These are phyloP conservation scores for Hycleus cichorii DNA, from an alignment of 1,140 invertebrate genomes.

Conservation along the genomic window DNA sequence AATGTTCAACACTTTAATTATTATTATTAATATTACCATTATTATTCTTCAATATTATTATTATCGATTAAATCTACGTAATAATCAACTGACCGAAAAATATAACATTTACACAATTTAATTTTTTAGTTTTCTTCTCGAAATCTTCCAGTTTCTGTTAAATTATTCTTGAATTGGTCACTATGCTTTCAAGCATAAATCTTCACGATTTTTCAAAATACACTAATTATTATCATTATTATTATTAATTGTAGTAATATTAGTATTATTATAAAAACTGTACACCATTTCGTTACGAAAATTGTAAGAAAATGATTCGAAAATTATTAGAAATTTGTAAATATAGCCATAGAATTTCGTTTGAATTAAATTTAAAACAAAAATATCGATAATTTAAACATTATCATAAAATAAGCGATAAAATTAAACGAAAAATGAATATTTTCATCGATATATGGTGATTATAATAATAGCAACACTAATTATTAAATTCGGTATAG, in stretches of 20 bases:
- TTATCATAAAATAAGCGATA: background rate
- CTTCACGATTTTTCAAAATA: slow-evolving; percentile 2
- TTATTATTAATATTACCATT: background rate
- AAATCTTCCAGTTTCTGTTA: background rate
- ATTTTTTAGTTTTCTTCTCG: slow-evolving; percentile 9
- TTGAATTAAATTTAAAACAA: background rate
- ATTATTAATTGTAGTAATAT: slow-evolving; percentile 25
- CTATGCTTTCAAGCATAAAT: slow-evolving; percentile 26
- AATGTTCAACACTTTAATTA: slow-evolving; percentile 31
- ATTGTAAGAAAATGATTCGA: slow-evolving; percentile 8
- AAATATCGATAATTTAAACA: too few relatives aligned
- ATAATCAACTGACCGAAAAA: slow-evolving; percentile 38
- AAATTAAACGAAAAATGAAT: background rate
- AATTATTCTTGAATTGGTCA: slow-evolving; percentile 30
- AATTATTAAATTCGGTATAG: slow-evolving; percentile 4
- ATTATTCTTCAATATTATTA: slow-evolving; percentile 31
- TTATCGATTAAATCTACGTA: slow-evolving; percentile 29
- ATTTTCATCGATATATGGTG: slow-evolving; percentile 32
- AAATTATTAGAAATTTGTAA: background rate
- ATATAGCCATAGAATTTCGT: background rate
- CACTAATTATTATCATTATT: slow-evolving; percentile 13
- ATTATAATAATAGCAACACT: slow-evolving; percentile 24
- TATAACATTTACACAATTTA: slow-evolving; percentile 39
- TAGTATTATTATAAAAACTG: slow-evolving; percentile 33
- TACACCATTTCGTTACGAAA: slow-evolving; percentile 27